Conservation (phyloP, 53 echinoderm and acorn worm genomes). For the Antedon mediterranea region DNA sequence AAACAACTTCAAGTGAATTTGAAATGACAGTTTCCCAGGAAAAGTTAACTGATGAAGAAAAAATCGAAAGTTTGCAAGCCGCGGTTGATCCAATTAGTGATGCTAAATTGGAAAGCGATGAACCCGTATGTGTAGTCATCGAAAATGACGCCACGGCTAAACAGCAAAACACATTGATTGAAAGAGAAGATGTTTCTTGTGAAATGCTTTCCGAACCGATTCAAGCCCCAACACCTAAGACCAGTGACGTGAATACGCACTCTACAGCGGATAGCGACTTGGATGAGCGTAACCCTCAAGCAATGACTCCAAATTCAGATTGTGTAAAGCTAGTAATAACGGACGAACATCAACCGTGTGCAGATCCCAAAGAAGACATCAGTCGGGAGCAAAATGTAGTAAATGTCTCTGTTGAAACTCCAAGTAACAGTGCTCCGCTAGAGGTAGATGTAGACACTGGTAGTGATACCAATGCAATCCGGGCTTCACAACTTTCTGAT, state of each 20-base stretch:
- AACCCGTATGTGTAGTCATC: not conserved
- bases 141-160: not conserved
- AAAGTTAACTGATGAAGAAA: not conserved
- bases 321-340: too few species aligned
- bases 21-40: not conserved
- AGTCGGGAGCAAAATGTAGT: too few species aligned
- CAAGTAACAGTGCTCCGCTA: too few species aligned
- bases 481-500: too few species aligned
- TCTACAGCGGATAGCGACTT: not conserved
- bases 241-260: not conserved
- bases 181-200: not conserved
- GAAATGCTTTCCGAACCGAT: not conserved
- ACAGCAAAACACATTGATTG: not conserved
- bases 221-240: not conserved
- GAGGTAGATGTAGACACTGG: too few species aligned
- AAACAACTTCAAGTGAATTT: not conserved
- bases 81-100: not conserved
- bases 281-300: not conserved
- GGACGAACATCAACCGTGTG: too few species aligned
- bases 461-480: too few species aligned
- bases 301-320: not conserved
- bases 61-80: not conserved
- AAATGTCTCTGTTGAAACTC: too few species aligned
- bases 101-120: not conserved
- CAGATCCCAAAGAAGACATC: too few species aligned